Conservation (phyloP, 1,140 invertebrate species). For the Cecropterus lyciades region DNA sequence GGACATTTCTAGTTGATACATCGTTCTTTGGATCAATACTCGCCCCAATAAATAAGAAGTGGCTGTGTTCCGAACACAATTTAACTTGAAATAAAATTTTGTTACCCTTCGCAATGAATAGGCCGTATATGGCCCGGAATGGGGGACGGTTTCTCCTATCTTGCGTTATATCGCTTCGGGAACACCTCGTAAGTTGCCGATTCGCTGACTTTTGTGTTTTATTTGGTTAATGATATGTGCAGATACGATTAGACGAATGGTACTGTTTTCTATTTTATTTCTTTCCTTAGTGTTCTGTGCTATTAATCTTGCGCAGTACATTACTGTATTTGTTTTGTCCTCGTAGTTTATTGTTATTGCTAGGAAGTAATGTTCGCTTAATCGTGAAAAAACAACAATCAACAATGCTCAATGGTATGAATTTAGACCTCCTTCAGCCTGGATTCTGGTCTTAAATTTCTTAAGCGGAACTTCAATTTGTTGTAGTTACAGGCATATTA, state of each 20-base stretch:
- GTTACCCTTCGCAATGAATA: slow-evolving; percentile 68
- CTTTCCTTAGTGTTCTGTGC: neutral
- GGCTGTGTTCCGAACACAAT: slow-evolving; percentile 73
- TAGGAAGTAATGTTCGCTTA: too few relatives aligned
- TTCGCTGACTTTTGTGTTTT: slow-evolving; percentile 69
- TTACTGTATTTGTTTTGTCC: neutral
- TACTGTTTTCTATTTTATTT: slow-evolving; percentile 29
- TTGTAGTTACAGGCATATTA: too few relatives aligned
- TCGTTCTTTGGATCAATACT: slow-evolving; percentile 5
- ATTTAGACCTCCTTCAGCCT: too few relatives aligned
- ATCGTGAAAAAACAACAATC: too few relatives aligned
- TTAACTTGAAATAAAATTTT: slow-evolving; percentile 81
- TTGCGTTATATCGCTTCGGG: slow-evolving; percentile 58
- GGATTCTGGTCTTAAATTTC: too few relatives aligned
- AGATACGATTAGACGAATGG: slow-evolving; percentile 51
- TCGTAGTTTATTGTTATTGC: slow-evolving; percentile 4
- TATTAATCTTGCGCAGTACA: slow-evolving; percentile 18
- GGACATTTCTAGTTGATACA: neutral
- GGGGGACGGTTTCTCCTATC: slow-evolving; percentile 60
- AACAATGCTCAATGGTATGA: too few relatives aligned
- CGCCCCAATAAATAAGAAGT: slow-evolving; percentile 71
- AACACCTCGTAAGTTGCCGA: slow-evolving; percentile 70
- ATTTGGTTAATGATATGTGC: slow-evolving; percentile 67
- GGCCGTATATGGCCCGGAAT: slow-evolving; percentile 72
- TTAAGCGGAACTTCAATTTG: too few relatives aligned